Evolutionary conservation across 2,888 invertebrate genomes (phyloP), one percentile per base, ranked within the genome.

Genomic region (Macropis europaea): DNA sequence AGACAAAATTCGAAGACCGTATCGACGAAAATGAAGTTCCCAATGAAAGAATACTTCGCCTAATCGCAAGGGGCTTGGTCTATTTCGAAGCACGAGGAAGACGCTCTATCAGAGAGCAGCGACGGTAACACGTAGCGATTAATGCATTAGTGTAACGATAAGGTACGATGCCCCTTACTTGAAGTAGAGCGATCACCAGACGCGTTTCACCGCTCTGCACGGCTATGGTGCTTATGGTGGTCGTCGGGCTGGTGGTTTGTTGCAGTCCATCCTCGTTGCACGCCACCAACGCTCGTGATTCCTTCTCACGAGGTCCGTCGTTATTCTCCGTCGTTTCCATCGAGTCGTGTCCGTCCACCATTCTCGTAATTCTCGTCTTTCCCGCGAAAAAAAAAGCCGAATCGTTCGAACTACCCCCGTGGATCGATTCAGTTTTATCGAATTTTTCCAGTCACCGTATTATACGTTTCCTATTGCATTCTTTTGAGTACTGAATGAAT

Each of bases 211-310:
- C 97, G 87, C 96, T 96, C 89, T 96, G 96, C 73, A 97, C 95
- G 48, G 97, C 97, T 81, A 97, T 96, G 64, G 97, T 97, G 90
- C 96, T 96, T 86, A 97, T 95, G 82, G 97, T 97, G 68, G 97
- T 97, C 60, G 95, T 94, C 81, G 93, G 92, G 53, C 57, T 47
- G 54, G 66, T 77, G 59, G 67, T 70, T 73, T 76, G 79, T 50
- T 80, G 80, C 50, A 80, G 36, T 26, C 74, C 45, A 66, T 71
- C 74, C 53, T 78, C 81, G 67, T 73, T 64, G 67, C 47, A 75
- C 57, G 53, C 57, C 57, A 71, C 52, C 48, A 70, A 62, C 24
- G 57, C 26, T 56, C 57, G 63, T 19, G 77, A 73, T 52, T 80
- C 73, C 50, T 59, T 70, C 62, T 76, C 76, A 4, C 56, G 32